phyloP scores from a whole-genome alignment of 2,888 invertebrate genomes.

The Villa cingulata region DNA sequence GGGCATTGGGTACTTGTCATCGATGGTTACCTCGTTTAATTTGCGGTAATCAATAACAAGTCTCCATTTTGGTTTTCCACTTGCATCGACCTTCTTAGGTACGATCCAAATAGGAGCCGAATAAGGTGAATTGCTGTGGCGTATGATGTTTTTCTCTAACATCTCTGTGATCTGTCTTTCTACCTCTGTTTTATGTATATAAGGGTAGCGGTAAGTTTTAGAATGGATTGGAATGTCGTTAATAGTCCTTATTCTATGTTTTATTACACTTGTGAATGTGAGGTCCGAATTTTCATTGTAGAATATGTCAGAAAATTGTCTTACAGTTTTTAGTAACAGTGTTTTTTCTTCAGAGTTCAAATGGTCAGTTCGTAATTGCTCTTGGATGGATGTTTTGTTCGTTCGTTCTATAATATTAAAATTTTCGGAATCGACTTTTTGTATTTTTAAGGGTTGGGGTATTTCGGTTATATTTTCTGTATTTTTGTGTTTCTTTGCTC shows the following conservation, averaged over 20 bases:
- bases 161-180: too few relatives aligned
- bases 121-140: not conserved
- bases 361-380: not conserved
- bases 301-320: constrained; percentile 1
- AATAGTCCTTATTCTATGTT: not conserved
- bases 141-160: too few relatives aligned
- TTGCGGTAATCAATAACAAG: too few relatives aligned
- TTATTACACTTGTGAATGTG: constrained; percentile 1
- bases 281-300: not conserved
- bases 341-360: constrained; percentile 1
- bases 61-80: constrained; percentile 5
- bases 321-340: not conserved
- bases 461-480: not conserved
- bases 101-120: too few relatives aligned
- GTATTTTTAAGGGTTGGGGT: too few relatives aligned
- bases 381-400: not conserved
- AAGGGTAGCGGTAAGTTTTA: constrained; percentile 1
- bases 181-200: too few relatives aligned
- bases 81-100: constrained; percentile 2
- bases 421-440: too few relatives aligned
- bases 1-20: constrained; percentile 17
- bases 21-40: constrained; percentile 15
- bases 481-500: not conserved
- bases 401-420: too few relatives aligned
- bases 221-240: not conserved